A percentile compares a stretch with the other conserved stretches of the same genome.
Evolutionary conservation across 1,140 invertebrate genomes (phyloP).

Genomic region (Diorhabda carinulata): DNA sequence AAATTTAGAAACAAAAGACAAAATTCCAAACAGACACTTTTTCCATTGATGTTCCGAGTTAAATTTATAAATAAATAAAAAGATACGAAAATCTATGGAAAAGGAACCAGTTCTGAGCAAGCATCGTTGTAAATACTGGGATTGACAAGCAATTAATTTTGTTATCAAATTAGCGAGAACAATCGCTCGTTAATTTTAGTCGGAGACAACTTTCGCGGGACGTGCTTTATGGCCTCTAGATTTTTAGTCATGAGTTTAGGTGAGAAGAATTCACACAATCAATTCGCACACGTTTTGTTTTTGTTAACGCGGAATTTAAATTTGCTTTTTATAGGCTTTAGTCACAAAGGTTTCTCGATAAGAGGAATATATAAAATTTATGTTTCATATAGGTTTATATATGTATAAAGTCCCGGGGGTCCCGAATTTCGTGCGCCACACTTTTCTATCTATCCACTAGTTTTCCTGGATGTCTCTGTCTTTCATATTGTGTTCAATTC

Average conservation of each 20-base stretch:
- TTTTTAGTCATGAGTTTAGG: slow-evolving; percentile 6
- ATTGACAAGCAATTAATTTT: slow-evolving; percentile 46
- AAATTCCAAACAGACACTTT: slow-evolving; percentile 20
- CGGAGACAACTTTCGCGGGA: slow-evolving; percentile 25
- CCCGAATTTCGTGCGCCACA: too few relatives aligned
- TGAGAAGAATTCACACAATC: slow-evolving; percentile 11
- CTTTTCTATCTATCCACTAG: too few relatives aligned
- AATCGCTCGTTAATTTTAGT: slow-evolving; percentile 41
- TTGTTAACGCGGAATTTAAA: neutral
- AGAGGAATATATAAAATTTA: too few relatives aligned
- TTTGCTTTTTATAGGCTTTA: too few relatives aligned
- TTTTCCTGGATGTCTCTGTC: too few relatives aligned
- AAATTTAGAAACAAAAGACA: slow-evolving; percentile 4
- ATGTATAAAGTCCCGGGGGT: too few relatives aligned
- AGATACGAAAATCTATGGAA: slow-evolving; percentile 29
- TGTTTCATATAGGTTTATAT: too few relatives aligned
- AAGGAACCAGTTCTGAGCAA: slow-evolving; percentile 21
- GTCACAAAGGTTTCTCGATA: too few relatives aligned
- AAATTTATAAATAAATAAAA: neutral
- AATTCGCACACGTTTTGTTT: neutral
- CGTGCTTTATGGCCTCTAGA: slow-evolving; percentile 24
- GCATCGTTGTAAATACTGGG: slow-evolving; percentile 41
- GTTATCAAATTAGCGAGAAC: slow-evolving; percentile 46
- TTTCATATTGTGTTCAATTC: too few relatives aligned
- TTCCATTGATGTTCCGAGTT: slow-evolving; percentile 17